Conservation (phyloP, 2,113 vertebrate genomes). For the Trichomycterus rosablanca region DNA sequence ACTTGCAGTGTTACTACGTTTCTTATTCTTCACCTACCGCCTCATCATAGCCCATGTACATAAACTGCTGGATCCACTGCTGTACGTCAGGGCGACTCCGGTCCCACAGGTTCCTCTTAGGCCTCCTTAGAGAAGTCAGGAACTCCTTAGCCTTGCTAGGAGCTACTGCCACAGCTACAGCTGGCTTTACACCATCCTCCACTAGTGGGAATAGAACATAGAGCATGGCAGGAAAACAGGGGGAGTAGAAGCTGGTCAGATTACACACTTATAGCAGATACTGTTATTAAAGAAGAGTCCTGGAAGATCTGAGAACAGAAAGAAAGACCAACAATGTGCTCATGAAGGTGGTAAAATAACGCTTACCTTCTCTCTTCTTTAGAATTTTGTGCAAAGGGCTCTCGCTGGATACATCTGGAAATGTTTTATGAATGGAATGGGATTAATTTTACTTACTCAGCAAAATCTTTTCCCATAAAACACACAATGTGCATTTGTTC, state of each 20-base stretch:
- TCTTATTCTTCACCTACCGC: constrained; percentile 67
- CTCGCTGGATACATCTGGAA: constrained; percentile 69
- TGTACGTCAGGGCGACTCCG: constrained; percentile 82
- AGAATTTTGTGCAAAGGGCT: constrained; percentile 77
- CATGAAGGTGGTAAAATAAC: too few species aligned
- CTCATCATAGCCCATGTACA: constrained; percentile 87
- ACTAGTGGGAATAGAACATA: constrained; percentile 40
- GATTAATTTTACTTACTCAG: constrained; percentile 1
- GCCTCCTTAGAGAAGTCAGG: constrained; percentile 72
- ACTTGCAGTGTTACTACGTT: too few species aligned
- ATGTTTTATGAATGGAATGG: constrained; percentile 6
- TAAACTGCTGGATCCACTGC: constrained; percentile 95
- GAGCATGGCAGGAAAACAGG: not conserved
- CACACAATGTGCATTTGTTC: too few species aligned
- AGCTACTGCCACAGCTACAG: constrained; percentile 58
- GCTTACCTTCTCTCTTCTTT: constrained; percentile 74
- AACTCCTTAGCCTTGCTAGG: constrained; percentile 80
- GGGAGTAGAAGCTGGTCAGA: not conserved
- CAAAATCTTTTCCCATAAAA: not conserved
- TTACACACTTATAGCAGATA: not conserved
- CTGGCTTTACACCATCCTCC: constrained; percentile 35
- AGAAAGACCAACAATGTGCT: too few species aligned
- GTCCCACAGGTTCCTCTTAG: constrained; percentile 86
- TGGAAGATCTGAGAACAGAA: too few species aligned
- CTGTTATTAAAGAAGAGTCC: too few species aligned